phyloP scores from a whole-genome alignment of 1,140 invertebrate genomes.

The Lepidurus couesii region DNA sequence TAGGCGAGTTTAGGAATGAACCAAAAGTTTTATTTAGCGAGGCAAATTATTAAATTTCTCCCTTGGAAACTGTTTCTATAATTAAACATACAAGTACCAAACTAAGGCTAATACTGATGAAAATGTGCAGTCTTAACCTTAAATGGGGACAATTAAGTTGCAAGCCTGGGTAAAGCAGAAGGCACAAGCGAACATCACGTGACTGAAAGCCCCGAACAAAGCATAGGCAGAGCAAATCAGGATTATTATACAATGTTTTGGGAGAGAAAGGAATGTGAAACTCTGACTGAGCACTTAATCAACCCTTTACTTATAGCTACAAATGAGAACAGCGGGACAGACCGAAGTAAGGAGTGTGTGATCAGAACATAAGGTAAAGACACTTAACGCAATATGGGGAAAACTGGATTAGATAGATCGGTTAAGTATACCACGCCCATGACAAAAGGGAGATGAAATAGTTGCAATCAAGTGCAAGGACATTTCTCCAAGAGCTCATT shows the following conservation, averaged over 20 bases:
- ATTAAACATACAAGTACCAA: slow-evolving; percentile 13
- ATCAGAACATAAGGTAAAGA: not conserved
- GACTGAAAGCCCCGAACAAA: slow-evolving; percentile 21
- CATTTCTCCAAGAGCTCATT: not conserved
- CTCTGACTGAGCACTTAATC: not conserved
- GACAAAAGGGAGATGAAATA: not conserved
- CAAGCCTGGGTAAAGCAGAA: slow-evolving; percentile 18
- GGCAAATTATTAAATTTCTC: slow-evolving; percentile 22
- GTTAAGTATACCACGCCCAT: slow-evolving; percentile 7
- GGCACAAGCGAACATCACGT: slow-evolving; percentile 20
- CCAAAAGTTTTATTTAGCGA: slow-evolving; percentile 26
- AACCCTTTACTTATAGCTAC: not conserved
- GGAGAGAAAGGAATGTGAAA: slow-evolving; percentile 5
- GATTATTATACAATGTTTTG: slow-evolving; percentile 19
- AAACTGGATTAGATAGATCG: slow-evolving; percentile 12
- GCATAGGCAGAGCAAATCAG: slow-evolving; percentile 13
- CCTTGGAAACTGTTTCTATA: not conserved
- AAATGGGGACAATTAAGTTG: slow-evolving; percentile 22
- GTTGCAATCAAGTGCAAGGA: slow-evolving; percentile 21
- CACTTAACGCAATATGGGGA: slow-evolving; percentile 13
- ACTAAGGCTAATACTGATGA: slow-evolving; percentile 22
- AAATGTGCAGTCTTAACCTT: slow-evolving; percentile 19
- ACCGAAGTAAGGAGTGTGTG: not conserved
- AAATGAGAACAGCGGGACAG: not conserved
- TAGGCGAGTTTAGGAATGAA: slow-evolving; percentile 14